Base-by-base conservation (phyloP, 2,113 vertebrate species). In the Procavia capensis region DNA sequence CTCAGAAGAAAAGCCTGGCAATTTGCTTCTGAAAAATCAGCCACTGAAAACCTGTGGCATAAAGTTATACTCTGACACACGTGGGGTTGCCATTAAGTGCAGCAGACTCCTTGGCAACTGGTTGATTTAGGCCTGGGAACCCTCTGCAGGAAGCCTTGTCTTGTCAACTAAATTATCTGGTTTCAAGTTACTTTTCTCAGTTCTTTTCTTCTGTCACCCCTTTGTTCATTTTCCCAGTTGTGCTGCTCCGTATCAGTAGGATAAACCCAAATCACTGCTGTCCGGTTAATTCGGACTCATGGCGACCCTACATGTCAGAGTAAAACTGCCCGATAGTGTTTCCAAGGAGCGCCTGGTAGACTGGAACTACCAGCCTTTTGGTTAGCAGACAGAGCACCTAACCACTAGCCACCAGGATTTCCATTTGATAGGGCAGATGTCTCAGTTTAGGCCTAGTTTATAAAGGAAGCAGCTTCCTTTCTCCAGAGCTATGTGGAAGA, bases 391-490 rank as follows among this genome's bases (percentile, higher is more conserved):
- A n/a, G n/a, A n/a, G n/a, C n/a, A n/a, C n/a, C n/a, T n/a, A n/a
- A n/a, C n/a, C n/a, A n/a, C n/a, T n/a, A n/a, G n/a, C n/a, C n/a
- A n/a, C n/a, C n/a, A n/a, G n/a, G n/a, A n/a, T n/a, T n/a, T n/a
- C n/a, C n/a, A n/a, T n/a, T 1, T 4, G 34, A 8, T 2, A 66
- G 24, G 16, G 3, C 2, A 25, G 13, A 27, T 5, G 4, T 6
- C 22, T 1, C 1, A 4, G 50, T 24, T 9, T 13, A 43, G 74
- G 39, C 41, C n/a, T 9, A 9, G 39, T 27, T 39, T 66, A 0
- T 1, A 13, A 9, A 36, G 36, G 72, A 75, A 43, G 27, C 41
- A 76, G 74, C 68, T 36, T 24, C 6, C 36, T 20, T 24, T 22
- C 20, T 20, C 2, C n/a, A 10, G 36, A 22, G 68, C 29, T 25